Base-by-base conservation (phyloP, 2,888 invertebrate species). In the Phorcus lineatus region DNA sequence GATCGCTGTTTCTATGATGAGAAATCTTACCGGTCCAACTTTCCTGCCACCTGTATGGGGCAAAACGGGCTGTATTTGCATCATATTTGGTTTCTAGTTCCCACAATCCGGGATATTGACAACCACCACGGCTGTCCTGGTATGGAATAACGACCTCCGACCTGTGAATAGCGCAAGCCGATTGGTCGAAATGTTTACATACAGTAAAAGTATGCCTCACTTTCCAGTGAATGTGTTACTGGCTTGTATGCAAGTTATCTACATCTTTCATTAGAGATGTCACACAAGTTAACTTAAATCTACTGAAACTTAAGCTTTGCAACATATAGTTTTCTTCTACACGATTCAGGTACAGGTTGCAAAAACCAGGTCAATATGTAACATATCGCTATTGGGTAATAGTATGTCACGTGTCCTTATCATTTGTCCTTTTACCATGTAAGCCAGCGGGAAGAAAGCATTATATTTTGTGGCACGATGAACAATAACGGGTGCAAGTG, bases 41-140 rank as follows among this genome's bases (percentile, higher is more conserved):
- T 70, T 83, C 57, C 70, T 74, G 40, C 75, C 85, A 79, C 83
- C 83, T 70, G 82, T 83, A 36, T 82, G 81, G 31, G 82, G 82
- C 66, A 86, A 81, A 47, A 86, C 82, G 24, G 82, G 83, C 76
- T 88, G 87, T 80, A 87, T 79, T 84, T 87, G 85, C 87, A 89
- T 88, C 87, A 86, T 88, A 80, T 86, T 88, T 80, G 67, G 31
- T 36, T 40, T 62, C 9, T 70, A n/a, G 17, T 19, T 53, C 36
- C 74, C 47, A 74, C 74, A 28, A 47, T 74, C 74, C 53, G 36
- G 52, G n/a, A 74, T 53, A 74, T 74, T 74, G 52, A 47, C 47
- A 40, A 47, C 53, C 24, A 28, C 53, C 9, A 52, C 47, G n/a
- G 53, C 47, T 53, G 74, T 74, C 53, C 74, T 52, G 62, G 24